Base-by-base conservation (phyloP, 2,888 invertebrate species). In the Gymnoscelis rufifasciata region DNA sequence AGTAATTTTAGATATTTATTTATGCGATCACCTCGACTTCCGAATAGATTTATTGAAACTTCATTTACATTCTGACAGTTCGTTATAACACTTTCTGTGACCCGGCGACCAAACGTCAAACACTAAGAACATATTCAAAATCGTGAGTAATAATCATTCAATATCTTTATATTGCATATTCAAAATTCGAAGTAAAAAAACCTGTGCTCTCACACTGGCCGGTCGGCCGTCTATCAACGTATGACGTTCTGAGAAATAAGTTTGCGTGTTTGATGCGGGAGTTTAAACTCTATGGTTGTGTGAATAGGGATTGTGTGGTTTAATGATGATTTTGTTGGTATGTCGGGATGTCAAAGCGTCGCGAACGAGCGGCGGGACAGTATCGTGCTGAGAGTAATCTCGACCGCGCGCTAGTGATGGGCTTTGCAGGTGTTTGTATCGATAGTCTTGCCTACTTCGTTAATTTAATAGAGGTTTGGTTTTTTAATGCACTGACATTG, bases 371-470 rank as follows among this genome's bases (percentile, higher is more conserved):
- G 83, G 79, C 81, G 72, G 87, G 86, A 84, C 83, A 82, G 84
- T 86, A 83, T 87, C 88, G 84, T 88, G 88, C 88, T 88, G 88
- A 83, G 88, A 87, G 87, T 76, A 88, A 88, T 88, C 86, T 86
- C 66, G 73, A 74, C 64, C 78, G 75, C 74, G 68, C 57, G 54
- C 13, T 76, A 83, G 78, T 60, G 82, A 64, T 74, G 84, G 52
- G 38, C 4, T 24, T 43, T 11, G 47, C 41, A 38, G 43, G 62
- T 55, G 61, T 57, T 60, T 54, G 31, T 46, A 48, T 55, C 45
- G 47, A 52, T 45, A 19, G 10, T n/a, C n/a, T 13, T 30, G 30
- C 30, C 8, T 36, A 26, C 1, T 1, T 33, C 6, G 33, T 33
- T 15, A 10, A 10, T n/a, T 8, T 10, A n/a, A 15, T n/a, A n/a